A percentile compares a stretch with the other conserved stretches of the same genome.
phyloP scores from a whole-genome alignment of 2,113 vertebrate genomes.

The Gobiocypris rarus region DNA sequence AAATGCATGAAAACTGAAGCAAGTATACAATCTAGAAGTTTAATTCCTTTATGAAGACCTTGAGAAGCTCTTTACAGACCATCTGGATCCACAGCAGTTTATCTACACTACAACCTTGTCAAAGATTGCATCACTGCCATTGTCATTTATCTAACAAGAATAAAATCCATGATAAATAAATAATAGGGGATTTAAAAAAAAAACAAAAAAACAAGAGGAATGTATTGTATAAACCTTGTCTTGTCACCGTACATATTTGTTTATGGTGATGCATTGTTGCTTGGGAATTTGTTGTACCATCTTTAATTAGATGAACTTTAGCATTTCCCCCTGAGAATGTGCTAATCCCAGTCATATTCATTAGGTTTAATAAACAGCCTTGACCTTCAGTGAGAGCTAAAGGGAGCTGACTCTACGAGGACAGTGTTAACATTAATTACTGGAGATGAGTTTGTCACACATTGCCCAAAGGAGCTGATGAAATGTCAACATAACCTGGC shows the following conservation, averaged over 20 bases:
- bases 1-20: background rate
- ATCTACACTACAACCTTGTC: background rate
- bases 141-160: background rate
- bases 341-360: background rate
- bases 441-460: background rate
- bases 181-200: no score
- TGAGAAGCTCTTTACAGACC: background rate
- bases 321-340: background rate
- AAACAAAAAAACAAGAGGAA: background rate
- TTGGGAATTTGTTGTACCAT: background rate
- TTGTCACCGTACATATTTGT: background rate
- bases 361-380: constrained; percentile 23
- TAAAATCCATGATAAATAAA: background rate
- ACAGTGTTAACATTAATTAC: constrained; percentile 8
- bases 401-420: background rate
- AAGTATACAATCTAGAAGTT: background rate
- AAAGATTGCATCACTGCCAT: background rate
- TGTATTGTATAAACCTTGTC: background rate
- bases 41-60: background rate
- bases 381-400: background rate
- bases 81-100: background rate
- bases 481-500: constrained; percentile 3
- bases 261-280: background rate
- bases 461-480: background rate
- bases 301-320: background rate